A percentile compares a stretch with the other conserved stretches of the same genome.
Conservation (phyloP, 2,113 vertebrate species). For the Bubo scandiacus region DNA sequence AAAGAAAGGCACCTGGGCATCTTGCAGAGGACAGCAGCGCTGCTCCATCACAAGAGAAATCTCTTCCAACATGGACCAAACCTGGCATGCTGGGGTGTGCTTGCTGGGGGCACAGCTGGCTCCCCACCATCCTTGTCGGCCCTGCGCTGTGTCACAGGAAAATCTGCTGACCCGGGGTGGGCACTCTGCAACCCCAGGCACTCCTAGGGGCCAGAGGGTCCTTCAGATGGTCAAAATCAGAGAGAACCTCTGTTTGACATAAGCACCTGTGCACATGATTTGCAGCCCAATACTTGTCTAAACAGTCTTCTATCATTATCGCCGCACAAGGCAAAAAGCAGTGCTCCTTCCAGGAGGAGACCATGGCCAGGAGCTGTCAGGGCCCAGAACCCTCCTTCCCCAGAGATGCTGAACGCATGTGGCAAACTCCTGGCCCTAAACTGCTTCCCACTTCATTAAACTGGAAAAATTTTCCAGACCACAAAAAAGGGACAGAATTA, state of each 20-base stretch:
- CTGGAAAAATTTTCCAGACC: not conserved
- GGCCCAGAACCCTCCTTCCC: no score
- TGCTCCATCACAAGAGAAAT: not conserved
- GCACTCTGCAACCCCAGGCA: not conserved
- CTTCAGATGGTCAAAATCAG: not conserved
- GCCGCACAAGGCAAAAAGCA: not conserved
- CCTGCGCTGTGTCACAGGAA: not conserved
- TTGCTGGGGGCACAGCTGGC: not conserved
- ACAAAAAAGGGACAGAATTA: not conserved
- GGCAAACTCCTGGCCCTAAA: not conserved
- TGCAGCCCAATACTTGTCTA: not conserved
- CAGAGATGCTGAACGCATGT: rapidly evolving
- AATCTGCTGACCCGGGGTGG: not conserved
- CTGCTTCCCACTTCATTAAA: not conserved
- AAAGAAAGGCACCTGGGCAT: not conserved
- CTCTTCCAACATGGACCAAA: not conserved
- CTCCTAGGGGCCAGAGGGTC: not conserved
- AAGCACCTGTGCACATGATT: not conserved
- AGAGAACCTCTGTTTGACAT: not conserved
- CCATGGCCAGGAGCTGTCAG: not conserved
- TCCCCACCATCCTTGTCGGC: not conserved
- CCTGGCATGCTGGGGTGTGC: no score
- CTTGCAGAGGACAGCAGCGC: not conserved
- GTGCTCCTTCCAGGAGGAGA: not conserved
- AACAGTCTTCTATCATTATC: not conserved